phyloP scores from a whole-genome alignment of 2,113 vertebrate genomes.

The Trichechus manatus region DNA sequence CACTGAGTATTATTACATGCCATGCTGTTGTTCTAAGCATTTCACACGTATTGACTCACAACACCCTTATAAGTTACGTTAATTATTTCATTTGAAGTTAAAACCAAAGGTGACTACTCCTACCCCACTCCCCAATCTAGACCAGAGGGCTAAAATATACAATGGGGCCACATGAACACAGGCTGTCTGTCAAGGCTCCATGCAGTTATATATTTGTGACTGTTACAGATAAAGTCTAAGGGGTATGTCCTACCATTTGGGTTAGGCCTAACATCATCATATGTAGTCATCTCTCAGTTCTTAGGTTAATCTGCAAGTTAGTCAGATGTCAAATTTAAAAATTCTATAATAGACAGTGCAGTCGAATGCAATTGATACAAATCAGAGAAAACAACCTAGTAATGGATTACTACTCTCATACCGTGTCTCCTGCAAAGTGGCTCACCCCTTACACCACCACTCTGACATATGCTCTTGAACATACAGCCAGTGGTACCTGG shows the following conservation, averaged over 20 bases:
- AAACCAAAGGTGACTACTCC: not conserved
- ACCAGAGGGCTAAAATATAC: not conserved
- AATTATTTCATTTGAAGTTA: not conserved
- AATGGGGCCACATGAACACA: not conserved
- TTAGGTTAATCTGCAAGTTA: not conserved
- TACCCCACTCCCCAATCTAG: not conserved
- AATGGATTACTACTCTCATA: not conserved
- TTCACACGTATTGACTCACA: not conserved
- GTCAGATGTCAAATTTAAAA: not conserved
- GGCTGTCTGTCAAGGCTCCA: not conserved
- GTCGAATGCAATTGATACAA: not conserved
- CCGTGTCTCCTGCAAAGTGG: not conserved
- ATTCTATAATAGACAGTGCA: not conserved
- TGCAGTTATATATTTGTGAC: not conserved
- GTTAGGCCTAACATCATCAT: not conserved
- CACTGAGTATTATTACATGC: not conserved
- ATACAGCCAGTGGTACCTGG: not conserved
- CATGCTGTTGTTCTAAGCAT: not conserved
- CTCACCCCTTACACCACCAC: not conserved
- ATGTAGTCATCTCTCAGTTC: slow-evolving; percentile 3
- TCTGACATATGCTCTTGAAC: not conserved
- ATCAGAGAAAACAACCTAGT: not conserved
- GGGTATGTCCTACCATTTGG: not conserved
- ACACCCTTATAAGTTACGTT: not conserved
- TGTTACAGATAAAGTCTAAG: not conserved